Conservation (phyloP, 1,140 invertebrate genomes). For the Drosophila punjabiensis region DNA sequence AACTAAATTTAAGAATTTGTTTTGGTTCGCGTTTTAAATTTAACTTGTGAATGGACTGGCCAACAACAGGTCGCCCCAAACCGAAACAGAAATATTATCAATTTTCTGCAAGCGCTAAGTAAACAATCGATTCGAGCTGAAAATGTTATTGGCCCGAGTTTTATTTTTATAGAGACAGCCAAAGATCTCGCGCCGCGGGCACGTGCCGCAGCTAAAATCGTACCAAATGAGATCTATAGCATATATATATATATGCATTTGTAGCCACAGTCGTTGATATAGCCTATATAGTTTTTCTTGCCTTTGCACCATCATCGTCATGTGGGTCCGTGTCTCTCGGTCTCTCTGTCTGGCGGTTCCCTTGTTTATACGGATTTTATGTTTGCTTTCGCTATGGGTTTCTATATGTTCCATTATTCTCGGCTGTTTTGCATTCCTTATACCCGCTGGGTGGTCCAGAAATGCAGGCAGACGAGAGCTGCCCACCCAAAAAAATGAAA, state of each 20-base stretch:
- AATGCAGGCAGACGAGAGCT: constrained; percentile 15
- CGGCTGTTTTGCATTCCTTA: constrained; percentile 29
- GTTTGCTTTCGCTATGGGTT: constrained; percentile 33
- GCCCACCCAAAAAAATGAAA: constrained; percentile 8
- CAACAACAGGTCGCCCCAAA: constrained; percentile 42
- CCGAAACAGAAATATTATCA: constrained; percentile 62
- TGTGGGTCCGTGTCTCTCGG: constrained; percentile 1
- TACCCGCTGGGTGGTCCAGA: constrained; percentile 36
- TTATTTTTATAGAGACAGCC: constrained; percentile 67
- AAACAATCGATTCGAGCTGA: constrained; percentile 68
- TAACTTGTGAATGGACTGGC: constrained; percentile 68
- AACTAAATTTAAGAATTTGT: constrained; percentile 82
- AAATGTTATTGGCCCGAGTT: constrained; percentile 57
- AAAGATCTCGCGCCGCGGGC: constrained; percentile 46
- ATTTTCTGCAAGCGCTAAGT: constrained; percentile 62
- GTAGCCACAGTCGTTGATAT: constrained; percentile 21
- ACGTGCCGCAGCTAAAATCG: constrained; percentile 73
- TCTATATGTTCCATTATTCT: constrained; percentile 23
- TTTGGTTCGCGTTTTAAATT: constrained; percentile 81
- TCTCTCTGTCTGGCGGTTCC: constrained; percentile 24
- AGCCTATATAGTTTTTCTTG: constrained; percentile 34
- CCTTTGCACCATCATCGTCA: constrained; percentile 27
- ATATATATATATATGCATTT: neutral
- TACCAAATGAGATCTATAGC: constrained; percentile 21
- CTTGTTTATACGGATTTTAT: constrained; percentile 41